Conservation (phyloP, 2,888 invertebrate species). For the Drosophila mimetica region DNA sequence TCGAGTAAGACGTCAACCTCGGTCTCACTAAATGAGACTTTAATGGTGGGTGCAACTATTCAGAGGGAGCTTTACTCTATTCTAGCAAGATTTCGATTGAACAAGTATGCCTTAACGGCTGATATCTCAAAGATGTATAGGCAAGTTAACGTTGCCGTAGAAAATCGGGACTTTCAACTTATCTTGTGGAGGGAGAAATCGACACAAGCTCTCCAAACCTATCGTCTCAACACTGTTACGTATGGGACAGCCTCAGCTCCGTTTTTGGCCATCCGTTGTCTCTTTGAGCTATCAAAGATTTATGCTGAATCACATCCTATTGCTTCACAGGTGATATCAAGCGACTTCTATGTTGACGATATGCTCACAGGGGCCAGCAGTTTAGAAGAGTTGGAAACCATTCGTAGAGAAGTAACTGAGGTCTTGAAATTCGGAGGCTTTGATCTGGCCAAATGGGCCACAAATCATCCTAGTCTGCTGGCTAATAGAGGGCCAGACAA, state of each 20-base stretch:
- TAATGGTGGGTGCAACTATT: background rate
- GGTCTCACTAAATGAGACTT: slow-evolving; percentile 1
- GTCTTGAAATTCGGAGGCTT: background rate
- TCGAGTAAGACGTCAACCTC: slow-evolving; percentile 1
- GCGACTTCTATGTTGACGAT: background rate
- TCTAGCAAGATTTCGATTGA: slow-evolving; percentile 1
- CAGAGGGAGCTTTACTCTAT: background rate
- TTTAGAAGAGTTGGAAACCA: background rate
- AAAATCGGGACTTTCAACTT: background rate
- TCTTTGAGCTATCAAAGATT: background rate
- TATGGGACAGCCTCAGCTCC: too few relatives aligned
- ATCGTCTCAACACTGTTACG: too few relatives aligned
- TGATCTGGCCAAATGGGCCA: background rate
- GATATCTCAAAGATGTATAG: background rate
- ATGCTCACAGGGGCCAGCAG: background rate
- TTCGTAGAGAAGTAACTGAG: background rate
- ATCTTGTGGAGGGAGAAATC: background rate
- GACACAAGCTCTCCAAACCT: background rate
- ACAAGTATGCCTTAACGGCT: background rate
- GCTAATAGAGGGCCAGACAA: background rate
- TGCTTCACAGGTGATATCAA: background rate
- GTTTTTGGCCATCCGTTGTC: background rate
- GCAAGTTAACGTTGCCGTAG: background rate
- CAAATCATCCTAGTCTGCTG: background rate
- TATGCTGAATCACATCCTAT: background rate